Conservation (phyloP, 2,113 vertebrate genomes). For the Stegastes partitus region DNA sequence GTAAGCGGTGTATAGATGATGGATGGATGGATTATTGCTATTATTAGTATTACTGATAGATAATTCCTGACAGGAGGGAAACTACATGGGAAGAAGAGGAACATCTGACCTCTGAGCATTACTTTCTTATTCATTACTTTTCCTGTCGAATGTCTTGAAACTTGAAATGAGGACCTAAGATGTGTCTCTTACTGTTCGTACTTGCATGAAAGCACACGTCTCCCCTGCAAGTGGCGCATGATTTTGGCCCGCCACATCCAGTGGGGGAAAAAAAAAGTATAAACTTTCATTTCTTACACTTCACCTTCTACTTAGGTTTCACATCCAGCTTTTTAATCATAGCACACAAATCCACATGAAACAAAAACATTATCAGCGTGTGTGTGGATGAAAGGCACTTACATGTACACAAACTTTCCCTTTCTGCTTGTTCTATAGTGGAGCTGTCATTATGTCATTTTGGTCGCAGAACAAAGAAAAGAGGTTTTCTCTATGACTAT, state of each 20-base stretch:
- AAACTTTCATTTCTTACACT: slow-evolving; percentile 56
- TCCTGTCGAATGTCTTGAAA: slow-evolving; percentile 33
- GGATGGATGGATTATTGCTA: too few species aligned
- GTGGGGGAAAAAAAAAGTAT: slow-evolving; percentile 23
- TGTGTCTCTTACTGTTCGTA: not conserved
- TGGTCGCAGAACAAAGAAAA: slow-evolving; percentile 73
- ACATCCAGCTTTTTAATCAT: slow-evolving; percentile 69
- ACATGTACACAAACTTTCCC: slow-evolving; percentile 49
- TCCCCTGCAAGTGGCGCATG: slow-evolving; percentile 20
- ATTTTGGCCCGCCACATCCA: slow-evolving; percentile 42
- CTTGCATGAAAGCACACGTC: slow-evolving; percentile 38
- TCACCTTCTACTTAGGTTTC: slow-evolving; percentile 72
- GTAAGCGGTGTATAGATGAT: too few species aligned
- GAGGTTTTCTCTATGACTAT: slow-evolving; percentile 66
- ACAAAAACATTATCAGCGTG: slow-evolving; percentile 49
- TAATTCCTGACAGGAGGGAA: not conserved
- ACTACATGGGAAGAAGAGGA: slow-evolving; percentile 8
- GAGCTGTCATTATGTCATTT: slow-evolving; percentile 78
- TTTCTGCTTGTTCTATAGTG: slow-evolving; percentile 40
- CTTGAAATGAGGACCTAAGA: slow-evolving; percentile 34
- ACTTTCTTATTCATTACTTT: slow-evolving; percentile 12
- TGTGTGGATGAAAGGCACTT: slow-evolving; percentile 52
- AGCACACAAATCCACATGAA: slow-evolving; percentile 70
- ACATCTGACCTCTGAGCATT: not conserved
- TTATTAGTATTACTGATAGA: too few species aligned